Conservation (phyloP, 2,888 invertebrate species). For the Pyrgus malvae region DNA sequence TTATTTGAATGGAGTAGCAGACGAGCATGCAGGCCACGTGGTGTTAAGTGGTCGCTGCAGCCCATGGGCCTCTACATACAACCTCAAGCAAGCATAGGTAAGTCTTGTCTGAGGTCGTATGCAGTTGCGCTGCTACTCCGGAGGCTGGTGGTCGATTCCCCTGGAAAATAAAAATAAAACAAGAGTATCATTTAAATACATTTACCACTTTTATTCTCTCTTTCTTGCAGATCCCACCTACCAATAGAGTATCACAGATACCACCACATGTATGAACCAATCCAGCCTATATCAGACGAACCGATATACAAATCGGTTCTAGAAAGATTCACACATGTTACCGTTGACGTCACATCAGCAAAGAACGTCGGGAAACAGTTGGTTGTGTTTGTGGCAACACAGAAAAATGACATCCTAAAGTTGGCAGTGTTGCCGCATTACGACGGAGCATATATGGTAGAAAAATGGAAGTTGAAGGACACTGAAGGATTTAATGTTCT, state of each 20-base stretch:
- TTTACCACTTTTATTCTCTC: too few species aligned
- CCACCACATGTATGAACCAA: slow-evolving; percentile 93
- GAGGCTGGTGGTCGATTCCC: too few species aligned
- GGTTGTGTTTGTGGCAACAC: slow-evolving; percentile 91
- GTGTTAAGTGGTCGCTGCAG: too few species aligned
- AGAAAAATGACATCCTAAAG: slow-evolving; percentile 89
- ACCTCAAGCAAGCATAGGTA: too few species aligned
- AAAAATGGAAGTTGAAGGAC: slow-evolving; percentile 89
- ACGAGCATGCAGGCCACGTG: too few species aligned
- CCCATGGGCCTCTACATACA: too few species aligned
- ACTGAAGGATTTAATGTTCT: slow-evolving; percentile 79
- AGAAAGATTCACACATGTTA: slow-evolving; percentile 89
- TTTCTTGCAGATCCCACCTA: slow-evolving; percentile 70
- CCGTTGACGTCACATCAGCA: slow-evolving; percentile 90
- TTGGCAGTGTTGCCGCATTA: slow-evolving; percentile 87
- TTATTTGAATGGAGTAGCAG: too few species aligned
- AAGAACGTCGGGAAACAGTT: slow-evolving; percentile 87
- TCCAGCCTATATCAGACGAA: slow-evolving; percentile 86
- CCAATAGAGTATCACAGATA: slow-evolving; percentile 87
- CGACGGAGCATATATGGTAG: slow-evolving; percentile 90
- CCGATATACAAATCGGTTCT: slow-evolving; percentile 88
- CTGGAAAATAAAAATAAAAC: too few species aligned
- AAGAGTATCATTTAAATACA: too few species aligned
- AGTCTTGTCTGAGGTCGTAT: too few species aligned
- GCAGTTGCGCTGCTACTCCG: too few species aligned